phyloP scores from a whole-genome alignment of 2,797 vertebrate genomes.

The Tiaroga cobitis region DNA sequence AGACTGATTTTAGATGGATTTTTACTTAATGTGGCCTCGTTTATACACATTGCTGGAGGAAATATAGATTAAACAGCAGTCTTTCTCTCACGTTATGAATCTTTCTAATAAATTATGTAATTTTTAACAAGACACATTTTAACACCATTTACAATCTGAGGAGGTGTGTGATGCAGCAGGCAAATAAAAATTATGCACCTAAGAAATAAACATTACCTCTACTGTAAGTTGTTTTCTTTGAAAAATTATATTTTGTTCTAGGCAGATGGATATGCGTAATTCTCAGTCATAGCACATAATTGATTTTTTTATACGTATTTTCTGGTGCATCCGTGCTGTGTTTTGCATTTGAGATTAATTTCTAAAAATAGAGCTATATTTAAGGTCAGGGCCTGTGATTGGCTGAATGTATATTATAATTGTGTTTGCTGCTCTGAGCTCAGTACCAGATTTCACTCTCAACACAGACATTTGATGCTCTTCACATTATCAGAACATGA shows the following conservation, averaged over 20 bases:
- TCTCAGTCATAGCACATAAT: slow-evolving; percentile 3
- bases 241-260: neutral
- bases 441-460: slow-evolving; percentile 73
- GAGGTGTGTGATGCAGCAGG: neutral
- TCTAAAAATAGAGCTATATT: slow-evolving; percentile 44
- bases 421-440: slow-evolving; percentile 44
- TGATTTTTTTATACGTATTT: neutral
- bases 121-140: slow-evolving; percentile 28
- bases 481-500: slow-evolving; percentile 81
- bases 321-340: neutral
- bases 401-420: slow-evolving; percentile 20
- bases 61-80: slow-evolving; percentile 41
- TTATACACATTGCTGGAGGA: slow-evolving; percentile 28
- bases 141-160: slow-evolving; percentile 3
- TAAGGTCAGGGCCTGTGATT: slow-evolving; percentile 41
- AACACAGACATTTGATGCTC: slow-evolving; percentile 80
- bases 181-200: neutral
- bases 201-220: neutral
- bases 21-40: slow-evolving; percentile 16
- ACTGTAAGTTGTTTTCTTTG: neutral
- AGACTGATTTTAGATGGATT: slow-evolving; percentile 20
- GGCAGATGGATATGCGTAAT: slow-evolving; percentile 1
- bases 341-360: slow-evolving; percentile 39
- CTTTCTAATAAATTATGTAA: neutral
- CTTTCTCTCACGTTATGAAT: slow-evolving; percentile 27